Evolutionary conservation across 2,113 vertebrate genomes (phyloP), one percentile per base, ranked within the genome.

Genomic region (Tyto alba): DNA sequence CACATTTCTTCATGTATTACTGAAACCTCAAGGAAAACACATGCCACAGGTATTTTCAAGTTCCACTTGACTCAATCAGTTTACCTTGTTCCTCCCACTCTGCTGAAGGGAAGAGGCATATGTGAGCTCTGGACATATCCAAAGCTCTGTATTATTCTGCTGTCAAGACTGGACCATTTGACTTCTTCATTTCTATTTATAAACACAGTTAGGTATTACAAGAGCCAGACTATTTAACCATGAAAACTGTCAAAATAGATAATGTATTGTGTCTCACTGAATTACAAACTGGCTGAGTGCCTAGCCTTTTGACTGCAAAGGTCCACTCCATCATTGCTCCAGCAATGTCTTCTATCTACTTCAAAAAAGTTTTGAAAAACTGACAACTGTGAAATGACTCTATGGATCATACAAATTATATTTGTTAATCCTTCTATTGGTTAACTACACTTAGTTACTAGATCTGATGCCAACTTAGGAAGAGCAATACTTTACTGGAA

Each of bases 141-240:
- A 85, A 85, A 91, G 32, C 41, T 75, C 59, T 63, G 26, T 72
- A 72, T 72, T 92, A 76, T n/a, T 52, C 57, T 79, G 40, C 84
- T 88, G 45, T 89, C 84, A 89, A 85, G 74, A 89, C 40, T 2
- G 10, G 77, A 66, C 62, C 40, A 64, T 89, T 88, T 85, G 69
- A 95, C n/a, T 95, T 89, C 57, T 91, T 78, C 5, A 87, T 67
- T 94, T 95, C 89, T 95, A 95, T 95, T 96, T 95, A 96, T 85
- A 94, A 85, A 93, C 60, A 92, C 8, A 88, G 72, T 89, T 88
- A 89, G 91, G 62, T 82, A 94, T 93, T 95, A 79, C 48, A 82
- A 95, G 18, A 89, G 38, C 36, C 77, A 96, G 92, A 78, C 90
- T 82, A 85, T 74, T 96, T 96, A 96, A 76, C 93, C 57, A 76